Percentiles rank a stretch among this genome's conserved stretches.
Conservation (phyloP, 2,888 invertebrate species). For the Ommatoiulus sabulosus region DNA sequence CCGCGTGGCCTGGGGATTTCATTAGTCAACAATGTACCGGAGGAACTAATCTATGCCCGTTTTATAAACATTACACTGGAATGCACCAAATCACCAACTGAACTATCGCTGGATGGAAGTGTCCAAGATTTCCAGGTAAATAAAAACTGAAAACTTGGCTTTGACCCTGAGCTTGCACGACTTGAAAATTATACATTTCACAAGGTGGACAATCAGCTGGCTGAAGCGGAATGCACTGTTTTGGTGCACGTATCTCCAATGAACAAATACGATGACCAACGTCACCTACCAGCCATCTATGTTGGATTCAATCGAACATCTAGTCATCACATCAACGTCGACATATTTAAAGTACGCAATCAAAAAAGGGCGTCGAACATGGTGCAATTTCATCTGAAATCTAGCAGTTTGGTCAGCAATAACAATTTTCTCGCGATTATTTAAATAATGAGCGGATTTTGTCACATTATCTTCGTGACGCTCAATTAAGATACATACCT, state of each 20-base stretch:
- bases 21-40: slow-evolving; percentile 65
- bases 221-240: slow-evolving; percentile 86
- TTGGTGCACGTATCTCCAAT: slow-evolving; percentile 79
- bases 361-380: too few relatives aligned
- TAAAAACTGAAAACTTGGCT: slow-evolving; percentile 62
- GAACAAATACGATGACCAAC: slow-evolving; percentile 66
- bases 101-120: slow-evolving; percentile 74
- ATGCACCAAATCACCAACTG: slow-evolving; percentile 64
- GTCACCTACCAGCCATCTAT: slow-evolving; percentile 79
- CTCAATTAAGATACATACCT: background rate
- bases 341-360: slow-evolving; percentile 78
- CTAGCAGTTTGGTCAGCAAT: background rate
- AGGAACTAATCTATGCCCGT: slow-evolving; percentile 68
- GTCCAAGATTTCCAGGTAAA: slow-evolving; percentile 80
- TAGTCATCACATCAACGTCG: slow-evolving; percentile 80
- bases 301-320: slow-evolving; percentile 82
- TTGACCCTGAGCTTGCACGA: background rate
- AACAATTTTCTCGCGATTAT: background rate
- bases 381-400: too few relatives aligned
- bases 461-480: too few relatives aligned
- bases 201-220: slow-evolving; percentile 81
- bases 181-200: background rate
- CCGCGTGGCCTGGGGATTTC: slow-evolving; percentile 67
- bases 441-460: too few relatives aligned
- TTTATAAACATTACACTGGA: slow-evolving; percentile 67